phyloP scores from a whole-genome alignment of 2,797 vertebrate genomes.

The Channallabes apus region DNA sequence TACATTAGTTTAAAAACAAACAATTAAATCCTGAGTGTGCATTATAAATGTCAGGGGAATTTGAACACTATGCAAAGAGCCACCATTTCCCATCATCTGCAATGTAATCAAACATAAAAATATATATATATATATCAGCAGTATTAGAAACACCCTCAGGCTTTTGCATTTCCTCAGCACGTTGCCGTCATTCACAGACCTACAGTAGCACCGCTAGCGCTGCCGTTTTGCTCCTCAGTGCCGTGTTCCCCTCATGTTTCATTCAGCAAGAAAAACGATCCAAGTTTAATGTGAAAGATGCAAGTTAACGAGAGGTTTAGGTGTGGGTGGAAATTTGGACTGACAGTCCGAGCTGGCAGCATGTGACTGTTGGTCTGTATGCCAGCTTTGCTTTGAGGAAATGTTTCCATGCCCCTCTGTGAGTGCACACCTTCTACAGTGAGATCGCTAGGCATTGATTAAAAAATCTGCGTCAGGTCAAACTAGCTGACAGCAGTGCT shows the following conservation, averaged over 20 bases:
- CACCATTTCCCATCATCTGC: background rate
- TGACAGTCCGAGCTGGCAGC: conserved; percentile 12
- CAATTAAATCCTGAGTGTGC: too few species aligned
- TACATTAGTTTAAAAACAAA: too few species aligned
- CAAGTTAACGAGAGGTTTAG: conserved; percentile 7
- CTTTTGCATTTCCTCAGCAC: background rate
- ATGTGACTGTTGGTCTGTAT: conserved; percentile 1
- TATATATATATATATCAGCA: background rate
- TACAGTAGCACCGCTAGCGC: background rate
- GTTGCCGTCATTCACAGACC: background rate
- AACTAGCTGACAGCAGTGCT: background rate
- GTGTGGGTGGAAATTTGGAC: conserved; percentile 9
- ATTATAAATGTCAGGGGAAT: too few species aligned
- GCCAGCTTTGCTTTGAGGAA: conserved; percentile 10
- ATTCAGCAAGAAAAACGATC: background rate
- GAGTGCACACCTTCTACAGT: background rate
- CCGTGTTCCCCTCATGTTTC: conserved; percentile 15
- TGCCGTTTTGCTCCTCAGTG: background rate
- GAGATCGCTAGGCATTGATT: conserved; percentile 28
- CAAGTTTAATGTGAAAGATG: conserved; percentile 61
- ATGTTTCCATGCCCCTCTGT: background rate
- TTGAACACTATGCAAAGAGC: background rate
- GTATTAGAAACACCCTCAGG: background rate
- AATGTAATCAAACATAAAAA: background rate
- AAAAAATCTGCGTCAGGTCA: conserved; percentile 21